A percentile compares a stretch with the other conserved stretches of the same genome.
phyloP scores from a whole-genome alignment of 2,888 invertebrate genomes.

The Hirtodrosophila duncani region DNA sequence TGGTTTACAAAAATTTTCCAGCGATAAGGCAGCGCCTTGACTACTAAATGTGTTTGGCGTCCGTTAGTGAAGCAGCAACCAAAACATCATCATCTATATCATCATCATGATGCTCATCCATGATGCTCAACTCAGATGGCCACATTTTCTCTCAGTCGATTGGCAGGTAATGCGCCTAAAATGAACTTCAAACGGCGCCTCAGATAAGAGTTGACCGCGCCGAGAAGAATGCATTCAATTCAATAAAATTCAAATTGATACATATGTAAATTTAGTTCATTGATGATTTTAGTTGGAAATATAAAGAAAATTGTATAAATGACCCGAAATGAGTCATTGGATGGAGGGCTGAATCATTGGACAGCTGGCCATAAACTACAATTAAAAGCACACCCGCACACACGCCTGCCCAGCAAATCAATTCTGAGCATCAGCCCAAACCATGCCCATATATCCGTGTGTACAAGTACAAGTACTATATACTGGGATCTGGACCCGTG shows the following conservation, averaged over 20 bases:
- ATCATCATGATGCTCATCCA: neutral
- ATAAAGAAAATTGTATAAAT: constrained; percentile 29
- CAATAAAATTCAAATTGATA: constrained; percentile 42
- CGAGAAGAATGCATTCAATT: too few relatives aligned
- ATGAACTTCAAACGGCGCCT: constrained; percentile 58
- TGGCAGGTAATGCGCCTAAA: constrained; percentile 63
- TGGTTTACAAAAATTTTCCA: constrained; percentile 34
- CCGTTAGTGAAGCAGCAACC: constrained; percentile 50
- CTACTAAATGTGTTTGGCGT: constrained; percentile 62
- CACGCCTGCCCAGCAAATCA: constrained; percentile 28
- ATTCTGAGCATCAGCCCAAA: constrained; percentile 21
- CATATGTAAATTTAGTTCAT: constrained; percentile 59
- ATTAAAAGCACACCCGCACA: constrained; percentile 36
- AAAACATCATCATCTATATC: constrained; percentile 4
- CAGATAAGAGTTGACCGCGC: too few relatives aligned
- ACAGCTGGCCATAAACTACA: constrained; percentile 31
- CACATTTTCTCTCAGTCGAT: constrained; percentile 46
- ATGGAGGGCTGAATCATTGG: constrained; percentile 7
- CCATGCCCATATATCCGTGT: neutral
- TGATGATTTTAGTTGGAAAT: constrained; percentile 54
- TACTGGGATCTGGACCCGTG: constrained; percentile 40
- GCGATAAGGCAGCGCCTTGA: constrained; percentile 37
- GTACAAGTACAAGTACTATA: neutral
- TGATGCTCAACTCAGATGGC: too few relatives aligned
- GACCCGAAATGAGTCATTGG: constrained; percentile 32